Evolutionary conservation across 2,888 invertebrate species (phyloP).

Genomic region (Conomelus anceps): DNA sequence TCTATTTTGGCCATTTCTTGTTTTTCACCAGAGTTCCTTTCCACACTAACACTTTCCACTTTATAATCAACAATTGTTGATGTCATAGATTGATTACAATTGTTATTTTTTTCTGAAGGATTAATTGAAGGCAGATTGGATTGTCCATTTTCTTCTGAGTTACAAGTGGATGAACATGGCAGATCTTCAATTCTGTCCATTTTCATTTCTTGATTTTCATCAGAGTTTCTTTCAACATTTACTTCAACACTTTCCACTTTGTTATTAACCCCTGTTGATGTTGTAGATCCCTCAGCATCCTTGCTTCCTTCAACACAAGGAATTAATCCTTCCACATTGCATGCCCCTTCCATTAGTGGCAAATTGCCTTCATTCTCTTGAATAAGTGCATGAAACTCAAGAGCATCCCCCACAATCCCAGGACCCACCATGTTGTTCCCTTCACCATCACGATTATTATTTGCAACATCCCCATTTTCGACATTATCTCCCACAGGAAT

Average conservation of each 20-base stretch:
- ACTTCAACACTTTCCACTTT: background rate
- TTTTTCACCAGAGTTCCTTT: no score
- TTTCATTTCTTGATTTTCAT: no score
- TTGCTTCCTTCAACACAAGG: background rate
- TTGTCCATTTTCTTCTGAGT: background rate
- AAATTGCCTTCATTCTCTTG: slow-evolving; percentile 16
- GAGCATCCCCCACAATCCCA: slow-evolving; percentile 21
- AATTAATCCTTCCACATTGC: background rate
- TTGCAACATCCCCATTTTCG: slow-evolving; percentile 49
- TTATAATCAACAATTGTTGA: no score
- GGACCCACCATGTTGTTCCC: slow-evolving; percentile 43
- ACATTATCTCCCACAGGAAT: slow-evolving; percentile 38
- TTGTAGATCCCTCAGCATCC: background rate
- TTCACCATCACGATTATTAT: slow-evolving; percentile 48
- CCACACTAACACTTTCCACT: no score
- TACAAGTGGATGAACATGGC: no score
- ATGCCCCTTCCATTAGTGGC: background rate
- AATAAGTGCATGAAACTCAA: slow-evolving; percentile 27
- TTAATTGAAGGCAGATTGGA: no score
- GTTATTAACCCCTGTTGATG: background rate
- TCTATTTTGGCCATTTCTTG: no score
- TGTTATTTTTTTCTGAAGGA: no score
- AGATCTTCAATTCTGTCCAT: no score
- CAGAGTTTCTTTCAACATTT: no score
- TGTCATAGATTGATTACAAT: no score